phyloP scores from a whole-genome alignment of 1,140 invertebrate genomes.

The Globodera rostochiensis region DNA sequence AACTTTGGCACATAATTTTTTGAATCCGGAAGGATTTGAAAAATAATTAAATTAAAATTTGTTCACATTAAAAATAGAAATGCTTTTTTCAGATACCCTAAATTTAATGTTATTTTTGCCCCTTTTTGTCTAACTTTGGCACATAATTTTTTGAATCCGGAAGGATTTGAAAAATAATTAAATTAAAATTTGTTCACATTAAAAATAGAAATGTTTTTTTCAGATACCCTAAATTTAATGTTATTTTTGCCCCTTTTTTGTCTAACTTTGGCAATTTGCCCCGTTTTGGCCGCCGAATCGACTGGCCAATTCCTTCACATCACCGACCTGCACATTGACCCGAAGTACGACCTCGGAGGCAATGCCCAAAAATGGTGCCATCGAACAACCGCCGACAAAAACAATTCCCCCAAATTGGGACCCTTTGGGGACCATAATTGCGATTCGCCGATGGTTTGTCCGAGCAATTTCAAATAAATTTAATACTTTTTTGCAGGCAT shows the following conservation, averaged over 20 bases:
- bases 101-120: too few relatives aligned
- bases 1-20: too few relatives aligned
- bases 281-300: not conserved
- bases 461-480: not conserved
- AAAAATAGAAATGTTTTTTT: too few relatives aligned
- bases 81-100: too few relatives aligned
- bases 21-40: too few relatives aligned
- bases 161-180: too few relatives aligned
- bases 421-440: constrained; percentile 55
- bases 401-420: constrained; percentile 35
- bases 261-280: not conserved
- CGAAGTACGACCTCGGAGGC: constrained; percentile 45
- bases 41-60: too few relatives aligned
- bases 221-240: too few relatives aligned
- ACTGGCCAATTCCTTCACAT: constrained; percentile 47
- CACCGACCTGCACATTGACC: constrained; percentile 55
- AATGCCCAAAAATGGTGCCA: constrained; percentile 46
- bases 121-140: too few relatives aligned
- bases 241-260: not conserved
- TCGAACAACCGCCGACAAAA: not conserved
- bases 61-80: too few relatives aligned
- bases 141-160: too few relatives aligned
- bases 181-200: too few relatives aligned
- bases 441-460: constrained; percentile 45
- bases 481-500: constrained; percentile 28